Evolutionary conservation across 2,797 vertebrate species (phyloP), one percentile per base, ranked within the genome.

Genomic region (Uromys caudimaculatus): DNA sequence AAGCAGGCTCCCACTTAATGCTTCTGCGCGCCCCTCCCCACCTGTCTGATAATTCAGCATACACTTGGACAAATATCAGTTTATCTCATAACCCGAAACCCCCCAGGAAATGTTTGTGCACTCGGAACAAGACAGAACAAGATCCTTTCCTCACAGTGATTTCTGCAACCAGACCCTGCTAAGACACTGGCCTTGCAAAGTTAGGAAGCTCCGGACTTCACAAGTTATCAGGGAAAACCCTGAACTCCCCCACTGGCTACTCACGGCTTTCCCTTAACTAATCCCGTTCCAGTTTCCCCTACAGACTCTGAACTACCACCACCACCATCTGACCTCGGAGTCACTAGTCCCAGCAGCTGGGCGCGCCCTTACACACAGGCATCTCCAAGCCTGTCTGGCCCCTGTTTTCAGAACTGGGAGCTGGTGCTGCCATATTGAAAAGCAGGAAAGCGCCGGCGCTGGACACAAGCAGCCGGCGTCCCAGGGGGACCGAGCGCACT

Each of bases 341-440:
- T 62, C 27, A 0, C 8, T 6, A 62, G 62, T 78, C 44, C 38
- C 4, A 12, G 58, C 58, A 38, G 5, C 32, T 62, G 88, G 77
- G 62, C 24, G 13, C 38, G n/a, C 56, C 93, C 58, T 19, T 21
- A 47, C 56, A 0, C 16, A n/a, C 17, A 9, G 47, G 41, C 77
- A 71, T 23, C 93, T 44, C 92, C 83, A 11, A 93, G 92, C 87
- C 56, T 11, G 38, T 56, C 73, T 56, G 77, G 82, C 56, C 81
- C 88, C 75, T 88, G 12, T 73, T 50, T 69, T 79, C 91, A 76
- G 91, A 79, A 91, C 92, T 81, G 56, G 69, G 78, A 85, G 78
- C 84, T 79, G 95, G 29, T 56, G 96, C 97, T 98, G 97, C 98
- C 97, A 98, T 98, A 95, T 97, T 97, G 96, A 94, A 95, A 87